Base-by-base conservation (phyloP, 92 coral and sea anemone genomes). In the Hydrozoanthus gracilis region DNA sequence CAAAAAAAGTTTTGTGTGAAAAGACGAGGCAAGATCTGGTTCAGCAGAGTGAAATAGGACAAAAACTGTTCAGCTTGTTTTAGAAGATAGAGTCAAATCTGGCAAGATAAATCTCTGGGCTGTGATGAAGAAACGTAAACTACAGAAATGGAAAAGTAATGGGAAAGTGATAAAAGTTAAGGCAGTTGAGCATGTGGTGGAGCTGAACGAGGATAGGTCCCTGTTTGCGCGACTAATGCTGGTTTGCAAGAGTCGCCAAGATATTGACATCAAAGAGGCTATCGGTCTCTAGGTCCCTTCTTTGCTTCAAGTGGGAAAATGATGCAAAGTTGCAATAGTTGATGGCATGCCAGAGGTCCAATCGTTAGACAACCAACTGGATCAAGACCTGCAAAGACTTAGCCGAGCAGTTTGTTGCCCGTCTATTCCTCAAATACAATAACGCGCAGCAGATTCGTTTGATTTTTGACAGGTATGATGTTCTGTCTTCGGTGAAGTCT, bases 331-430 rank as follows among this genome's bases (percentile, higher is more conserved):
- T 3, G 56, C 50, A 15, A 71, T 91, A 55, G 65, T 91, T 45
- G 91, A 88, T 82, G 92, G 88, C 44, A 92, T 89, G 95, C 86
- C 92, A 8, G 91, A 91, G 44, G 91, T 91, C 6, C 90, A 88
- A 80, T 84, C 89, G 27, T 70, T 91, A 10, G 87, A 91, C 83
- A 91, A 88, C n/a, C n/a, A n/a, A n/a, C n/a, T n/a, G n/a, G n/a
- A n/a, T n/a, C n/a, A n/a, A n/a, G n/a, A n/a, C n/a, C n/a, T n/a
- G n/a, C n/a, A n/a, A n/a, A n/a, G n/a, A n/a, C n/a, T n/a, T n/a
- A n/a, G n/a, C n/a, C n/a, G n/a, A n/a, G n/a, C n/a, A n/a, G n/a
- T n/a, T n/a, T n/a, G n/a, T n/a, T n/a, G 74, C n/a, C n/a, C n/a
- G n/a, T n/a, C n/a, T n/a, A n/a, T n/a, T n/a, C n/a, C n/a, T n/a